Evolutionary conservation across 2,113 vertebrate genomes (phyloP).

Genomic region (Chaetorhynchus papuensis): DNA sequence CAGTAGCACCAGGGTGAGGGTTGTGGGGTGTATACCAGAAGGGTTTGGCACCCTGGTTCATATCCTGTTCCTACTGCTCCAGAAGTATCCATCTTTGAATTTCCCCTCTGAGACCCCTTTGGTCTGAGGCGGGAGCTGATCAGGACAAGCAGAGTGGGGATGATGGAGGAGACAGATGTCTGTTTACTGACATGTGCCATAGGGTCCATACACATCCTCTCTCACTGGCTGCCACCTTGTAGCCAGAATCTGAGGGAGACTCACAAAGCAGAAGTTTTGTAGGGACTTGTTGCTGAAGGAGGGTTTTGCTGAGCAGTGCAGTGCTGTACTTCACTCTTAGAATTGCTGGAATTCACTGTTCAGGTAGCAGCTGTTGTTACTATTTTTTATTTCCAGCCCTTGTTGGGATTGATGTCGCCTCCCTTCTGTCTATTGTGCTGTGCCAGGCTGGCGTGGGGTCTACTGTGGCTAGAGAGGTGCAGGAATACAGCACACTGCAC

Average conservation of each 20-base stretch:
- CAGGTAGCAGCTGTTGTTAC: not conserved
- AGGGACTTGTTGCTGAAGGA: not conserved
- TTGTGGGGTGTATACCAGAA: not conserved
- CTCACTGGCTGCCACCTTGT: not conserved
- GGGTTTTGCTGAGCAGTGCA: not conserved
- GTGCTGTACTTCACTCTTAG: not conserved
- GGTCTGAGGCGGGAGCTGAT: not conserved
- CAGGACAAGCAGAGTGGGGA: not conserved
- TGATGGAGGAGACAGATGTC: not conserved
- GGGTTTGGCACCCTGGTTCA: not conserved
- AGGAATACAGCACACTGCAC: not conserved
- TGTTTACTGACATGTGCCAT: accelerated
- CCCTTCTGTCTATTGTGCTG: not conserved
- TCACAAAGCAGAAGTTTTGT: not conserved
- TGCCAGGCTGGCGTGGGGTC: not conserved
- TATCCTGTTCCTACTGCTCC: not conserved
- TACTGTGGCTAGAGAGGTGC: not conserved
- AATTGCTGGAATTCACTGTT: not conserved
- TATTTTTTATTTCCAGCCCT: not conserved
- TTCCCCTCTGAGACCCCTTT: not conserved
- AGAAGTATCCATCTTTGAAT: not conserved
- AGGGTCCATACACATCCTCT: not conserved
- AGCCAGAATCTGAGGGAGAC: not conserved
- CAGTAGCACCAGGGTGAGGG: not conserved
- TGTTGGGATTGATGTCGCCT: not conserved